These are phyloP conservation scores for Cheilosia scutellata DNA, from an alignment of 2,888 invertebrate species.

Conservation along the genomic window DNA sequence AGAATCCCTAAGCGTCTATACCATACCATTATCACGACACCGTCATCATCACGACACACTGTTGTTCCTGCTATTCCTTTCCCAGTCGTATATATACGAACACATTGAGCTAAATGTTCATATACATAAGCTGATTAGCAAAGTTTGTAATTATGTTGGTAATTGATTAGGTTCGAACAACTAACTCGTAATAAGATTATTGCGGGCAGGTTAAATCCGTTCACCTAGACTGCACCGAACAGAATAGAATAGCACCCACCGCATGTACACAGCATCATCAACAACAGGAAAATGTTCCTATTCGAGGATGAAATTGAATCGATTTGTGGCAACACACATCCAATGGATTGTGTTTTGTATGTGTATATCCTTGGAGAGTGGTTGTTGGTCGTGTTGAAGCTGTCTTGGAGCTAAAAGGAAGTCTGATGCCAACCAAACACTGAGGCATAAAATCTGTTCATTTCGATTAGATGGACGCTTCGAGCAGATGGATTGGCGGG, in stretches of 20 bases:
- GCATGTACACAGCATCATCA: conserved; percentile 40
- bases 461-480: conserved; percentile 28
- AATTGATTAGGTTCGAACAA: conserved; percentile 85
- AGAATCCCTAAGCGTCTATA: not conserved
- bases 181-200: conserved; percentile 84
- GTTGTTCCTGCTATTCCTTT: not conserved
- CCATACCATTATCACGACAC: not conserved
- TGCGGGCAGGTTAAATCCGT: conserved; percentile 81
- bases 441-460: conserved; percentile 8
- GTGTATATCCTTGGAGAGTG: not conserved
- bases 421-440: conserved; percentile 27
- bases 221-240: conserved; percentile 37
- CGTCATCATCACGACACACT: not conserved
- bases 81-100: not conserved
- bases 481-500: conserved; percentile 11
- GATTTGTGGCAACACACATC: conserved; percentile 79
- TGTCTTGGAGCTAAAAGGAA: conserved; percentile 37
- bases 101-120: conserved; percentile 47
- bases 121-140: conserved; percentile 83
- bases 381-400: conserved; percentile 15
- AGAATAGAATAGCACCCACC: conserved; percentile 23
- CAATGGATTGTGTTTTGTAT: conserved; percentile 5
- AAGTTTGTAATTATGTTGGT: conserved; percentile 84
- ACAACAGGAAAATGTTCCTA: conserved; percentile 77
- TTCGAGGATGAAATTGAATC: conserved; percentile 82